Evolutionary conservation across 2,888 invertebrate species (phyloP), one percentile per base, ranked within the genome.

Genomic region (Axea sp.): DNA sequence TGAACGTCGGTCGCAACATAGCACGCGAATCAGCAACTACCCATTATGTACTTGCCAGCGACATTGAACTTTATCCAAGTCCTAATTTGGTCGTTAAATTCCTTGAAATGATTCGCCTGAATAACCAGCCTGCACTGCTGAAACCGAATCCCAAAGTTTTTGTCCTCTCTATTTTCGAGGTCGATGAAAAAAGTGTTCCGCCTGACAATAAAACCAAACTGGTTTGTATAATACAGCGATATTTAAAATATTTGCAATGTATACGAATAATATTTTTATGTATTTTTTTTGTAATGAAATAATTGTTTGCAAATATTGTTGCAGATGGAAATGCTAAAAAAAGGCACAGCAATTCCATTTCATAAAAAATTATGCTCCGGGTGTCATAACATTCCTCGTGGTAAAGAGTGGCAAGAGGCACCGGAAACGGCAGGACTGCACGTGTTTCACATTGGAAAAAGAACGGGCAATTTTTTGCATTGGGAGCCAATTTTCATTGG

Each of bases 401-500:
- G 93, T 53, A 93, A 93, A 81, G 95, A 96, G 83, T 96, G 96
- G 96, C 92, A 94, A 88, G 90, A 90, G 26, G 92, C 93, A 1
- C 90, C 90, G 64, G 93, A 94, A 87, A 93, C 93, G 2, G 89
- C 89, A 72, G 91, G 92, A 84, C 84, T 96, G 83, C 93, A 93
- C 79, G 93, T 96, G 69, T 96, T 96, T 86, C 94, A 95, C 87
- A 92, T 93, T 7, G 96, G 95, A 19, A 96, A 96, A 83, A 90
- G 96, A 43, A 92, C 91, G 15, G 94, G 94, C 7, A 91, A 92
- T 80, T 94, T 91, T 85, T 90, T 93, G 19, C 94, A 95, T 86
- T 97, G 97, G 97, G 97, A 97, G 88, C 97, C 97, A 5, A 96
- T 97, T 79, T 97, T 94, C 83, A 96, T 97, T 69, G 96, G 97